Base-by-base conservation (phyloP, 2,113 vertebrate species). In the Cynocephalus volans region DNA sequence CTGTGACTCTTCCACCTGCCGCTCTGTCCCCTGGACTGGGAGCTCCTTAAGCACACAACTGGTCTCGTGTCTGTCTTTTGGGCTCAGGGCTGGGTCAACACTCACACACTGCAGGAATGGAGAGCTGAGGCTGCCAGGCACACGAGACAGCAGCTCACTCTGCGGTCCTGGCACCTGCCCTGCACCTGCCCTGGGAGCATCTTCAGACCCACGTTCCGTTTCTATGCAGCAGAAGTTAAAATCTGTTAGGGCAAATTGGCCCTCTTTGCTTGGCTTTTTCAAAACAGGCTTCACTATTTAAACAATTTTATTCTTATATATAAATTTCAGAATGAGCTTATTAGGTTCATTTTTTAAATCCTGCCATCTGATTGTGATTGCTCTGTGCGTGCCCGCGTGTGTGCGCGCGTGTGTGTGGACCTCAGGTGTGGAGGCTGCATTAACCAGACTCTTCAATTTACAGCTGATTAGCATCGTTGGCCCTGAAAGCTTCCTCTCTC, bases 31-130 rank as follows among this genome's bases (percentile, higher is more conserved):
- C 50, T 70, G 17, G 12, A 15, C 62, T 50, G 23, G 82, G 67
- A 48, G 8, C 24, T 31, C 54, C 41, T 31, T 1, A 7, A 86
- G 54, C 21, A 60, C 77, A 84, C 0, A 0, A 18, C 28, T 4
- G 48, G 31, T 1, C 10, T 48, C 12, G 0, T 41, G 21, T 81
- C 67, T 33, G 28, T 15, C 67, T 33, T 23, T 15, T 21, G 10
- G 69, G 65, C 26, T 75, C 0, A 1, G 81, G 24, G 64, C 23
- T 19, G 11, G 8, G 3, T 83, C 12, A 24, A 9, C 1, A 5
- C 4, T 52, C 31, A 10, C 4, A 45, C 31, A 10, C 56, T 0
- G 0, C 28, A 14, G 1, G 0, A 62, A 10, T 6, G 28, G 41
- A 67, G 73, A 36, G 14, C 72, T 1, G 1, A 17, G 48, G 5